Percentiles rank a stretch among this genome's conserved stretches.
phyloP scores from a whole-genome alignment of 2,113 vertebrate species.

The Tetraodon nigroviridis region DNA sequence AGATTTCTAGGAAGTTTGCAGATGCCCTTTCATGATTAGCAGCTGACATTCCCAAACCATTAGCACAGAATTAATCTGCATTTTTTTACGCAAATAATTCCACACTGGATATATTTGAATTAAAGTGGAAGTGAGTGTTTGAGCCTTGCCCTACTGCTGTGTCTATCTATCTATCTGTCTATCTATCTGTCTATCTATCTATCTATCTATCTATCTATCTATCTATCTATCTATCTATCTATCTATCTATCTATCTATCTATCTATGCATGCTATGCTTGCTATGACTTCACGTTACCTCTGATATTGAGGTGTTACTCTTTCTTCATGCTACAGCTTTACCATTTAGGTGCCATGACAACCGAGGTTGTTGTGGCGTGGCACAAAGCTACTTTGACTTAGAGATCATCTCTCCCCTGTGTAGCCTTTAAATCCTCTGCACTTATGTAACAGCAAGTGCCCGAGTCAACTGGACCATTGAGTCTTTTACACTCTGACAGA shows the following conservation, averaged over 20 bases:
- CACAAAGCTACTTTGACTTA: constrained; percentile 70
- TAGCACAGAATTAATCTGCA: constrained; percentile 29
- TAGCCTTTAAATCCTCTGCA: constrained; percentile 59
- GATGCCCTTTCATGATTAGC: constrained; percentile 15
- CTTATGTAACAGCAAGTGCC: constrained; percentile 57
- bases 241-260: too few species aligned
- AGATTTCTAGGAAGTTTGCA: constrained; percentile 7
- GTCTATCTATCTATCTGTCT: too few species aligned
- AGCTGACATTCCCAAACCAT: constrained; percentile 17
- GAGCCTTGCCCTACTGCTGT: too few species aligned
- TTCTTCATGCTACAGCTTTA: constrained; percentile 15
- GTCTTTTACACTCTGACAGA: constrained; percentile 43
- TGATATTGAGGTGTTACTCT: not conserved
- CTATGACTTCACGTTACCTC: too few species aligned
- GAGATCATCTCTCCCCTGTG: constrained; percentile 53
- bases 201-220: too few species aligned
- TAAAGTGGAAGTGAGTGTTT: too few species aligned
- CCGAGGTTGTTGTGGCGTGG: constrained; percentile 61
- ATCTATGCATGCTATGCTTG: too few species aligned
- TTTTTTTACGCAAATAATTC: constrained; percentile 17
- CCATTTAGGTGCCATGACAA: constrained; percentile 24
- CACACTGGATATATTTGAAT: constrained; percentile 7
- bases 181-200: too few species aligned
- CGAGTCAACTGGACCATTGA: constrained; percentile 24
- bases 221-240: too few species aligned